A percentile compares a stretch with the other conserved stretches of the same genome.
These are phyloP conservation scores for Potamilus streckersoni DNA, from an alignment of 1,140 invertebrate species.

Conservation along the genomic window DNA sequence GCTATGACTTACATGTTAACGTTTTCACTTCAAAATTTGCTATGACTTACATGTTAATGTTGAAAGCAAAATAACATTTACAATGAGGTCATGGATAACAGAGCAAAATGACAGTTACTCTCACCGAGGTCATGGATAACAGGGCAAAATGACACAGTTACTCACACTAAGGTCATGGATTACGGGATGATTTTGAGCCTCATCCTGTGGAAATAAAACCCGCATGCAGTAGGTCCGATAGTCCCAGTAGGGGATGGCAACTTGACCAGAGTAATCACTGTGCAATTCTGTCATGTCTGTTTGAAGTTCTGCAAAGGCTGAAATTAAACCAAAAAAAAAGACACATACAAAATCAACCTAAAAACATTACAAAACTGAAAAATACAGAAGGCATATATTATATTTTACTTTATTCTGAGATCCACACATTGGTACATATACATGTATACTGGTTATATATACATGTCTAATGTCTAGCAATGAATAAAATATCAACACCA, in stretches of 20 bases:
- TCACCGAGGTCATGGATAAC: no score
- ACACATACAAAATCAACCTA: background rate
- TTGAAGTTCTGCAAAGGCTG: constrained; percentile 97
- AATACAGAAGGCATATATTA: no score
- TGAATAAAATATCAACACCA: no score
- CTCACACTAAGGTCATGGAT: constrained; percentile 57
- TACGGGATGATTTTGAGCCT: constrained; percentile 81
- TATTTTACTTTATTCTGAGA: no score
- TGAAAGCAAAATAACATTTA: background rate
- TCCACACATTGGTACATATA: no score
- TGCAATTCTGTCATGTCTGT: constrained; percentile 99
- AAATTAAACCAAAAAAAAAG: constrained; percentile 21
- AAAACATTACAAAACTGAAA: no score
- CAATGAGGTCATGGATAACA: no score
- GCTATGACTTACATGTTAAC: no score
- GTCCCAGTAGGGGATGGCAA: constrained; percentile 95
- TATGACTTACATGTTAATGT: no score
- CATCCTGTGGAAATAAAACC: constrained; percentile 88
- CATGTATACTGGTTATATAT: no score
- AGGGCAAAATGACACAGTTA: background rate
- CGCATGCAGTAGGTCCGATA: constrained; percentile 98
- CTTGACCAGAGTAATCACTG: constrained; percentile 89
- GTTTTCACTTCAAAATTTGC: no score
- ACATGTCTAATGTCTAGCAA: no score
- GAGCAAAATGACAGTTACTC: constrained; percentile 7